Percentiles rank a stretch among this genome's conserved stretches.
These are phyloP conservation scores for Listrodromus nycthemerus DNA, from an alignment of 2,888 invertebrate genomes.

Conservation along the genomic window DNA sequence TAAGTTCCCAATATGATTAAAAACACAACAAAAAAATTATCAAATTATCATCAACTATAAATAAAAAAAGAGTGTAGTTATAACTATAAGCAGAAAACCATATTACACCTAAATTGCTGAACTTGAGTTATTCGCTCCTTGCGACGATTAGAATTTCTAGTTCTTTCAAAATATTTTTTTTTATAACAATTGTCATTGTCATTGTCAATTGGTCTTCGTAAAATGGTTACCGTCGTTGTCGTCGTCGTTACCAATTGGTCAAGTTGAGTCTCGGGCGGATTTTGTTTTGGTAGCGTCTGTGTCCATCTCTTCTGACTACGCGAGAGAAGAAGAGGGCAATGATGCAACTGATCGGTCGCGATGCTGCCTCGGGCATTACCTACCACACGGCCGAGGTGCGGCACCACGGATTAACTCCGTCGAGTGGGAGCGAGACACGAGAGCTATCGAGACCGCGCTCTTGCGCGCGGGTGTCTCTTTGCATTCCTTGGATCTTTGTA, in stretches of 20 bases:
- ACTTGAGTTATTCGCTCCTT: too few relatives aligned
- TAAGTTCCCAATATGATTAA: too few relatives aligned
- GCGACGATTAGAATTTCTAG: too few relatives aligned
- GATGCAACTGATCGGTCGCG: constrained; percentile 52
- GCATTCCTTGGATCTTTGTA: constrained; percentile 79
- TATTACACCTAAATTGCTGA: too few relatives aligned
- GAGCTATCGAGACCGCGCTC: constrained; percentile 20
- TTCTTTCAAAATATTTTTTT: too few relatives aligned
- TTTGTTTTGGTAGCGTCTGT: background rate
- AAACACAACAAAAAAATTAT: too few relatives aligned
- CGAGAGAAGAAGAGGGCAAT: constrained; percentile 50
- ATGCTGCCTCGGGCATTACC: constrained; percentile 2
- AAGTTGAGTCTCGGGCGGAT: background rate
- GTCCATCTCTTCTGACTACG: background rate
- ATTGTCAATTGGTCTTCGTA: too few relatives aligned
- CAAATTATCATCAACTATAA: too few relatives aligned
- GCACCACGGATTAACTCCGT: constrained; percentile 28
- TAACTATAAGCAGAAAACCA: too few relatives aligned
- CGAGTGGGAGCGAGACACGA: constrained; percentile 21
- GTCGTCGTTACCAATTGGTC: background rate
- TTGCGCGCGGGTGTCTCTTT: constrained; percentile 81
- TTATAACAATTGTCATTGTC: too few relatives aligned
- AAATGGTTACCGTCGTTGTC: background rate
- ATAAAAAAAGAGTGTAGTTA: too few relatives aligned
- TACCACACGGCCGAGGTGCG: constrained; percentile 57